Percentiles rank a stretch among this genome's conserved stretches.
Evolutionary conservation across 2,113 vertebrate species (phyloP).

Genomic region (Cyanistes caeruleus): DNA sequence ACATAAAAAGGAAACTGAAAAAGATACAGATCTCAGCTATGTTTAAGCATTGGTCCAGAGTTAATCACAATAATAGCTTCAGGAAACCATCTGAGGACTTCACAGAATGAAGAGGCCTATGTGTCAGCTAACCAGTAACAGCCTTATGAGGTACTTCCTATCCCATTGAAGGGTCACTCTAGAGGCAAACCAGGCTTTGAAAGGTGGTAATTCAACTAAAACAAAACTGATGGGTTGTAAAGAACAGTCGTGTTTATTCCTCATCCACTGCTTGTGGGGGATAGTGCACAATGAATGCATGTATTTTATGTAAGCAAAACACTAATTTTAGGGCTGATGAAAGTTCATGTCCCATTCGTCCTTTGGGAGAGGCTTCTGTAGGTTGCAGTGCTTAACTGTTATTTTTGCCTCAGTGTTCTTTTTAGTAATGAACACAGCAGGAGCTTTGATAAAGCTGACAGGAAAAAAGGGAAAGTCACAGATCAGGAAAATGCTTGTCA

Average conservation of each 20-base stretch:
- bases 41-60: not conserved
- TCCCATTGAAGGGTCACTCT: not conserved
- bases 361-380: not conserved
- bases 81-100: not conserved
- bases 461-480: not conserved
- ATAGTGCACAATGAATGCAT: accelerated
- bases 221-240: not conserved
- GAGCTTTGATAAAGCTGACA: not conserved
- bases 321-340: not conserved
- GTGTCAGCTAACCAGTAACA: not conserved
- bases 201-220: not conserved
- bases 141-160: not conserved
- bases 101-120: not conserved
- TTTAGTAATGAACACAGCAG: not conserved
- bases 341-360: not conserved
- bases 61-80: not conserved
- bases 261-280: not conserved
- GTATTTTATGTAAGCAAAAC: not conserved
- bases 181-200: not conserved
- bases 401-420: not conserved
- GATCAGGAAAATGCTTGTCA: slow-evolving; percentile 13
- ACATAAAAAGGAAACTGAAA: not conserved
- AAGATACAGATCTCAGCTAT: not conserved
- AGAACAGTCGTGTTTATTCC: not conserved
- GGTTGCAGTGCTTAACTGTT: not conserved